A percentile compares a stretch with the other conserved stretches of the same genome.
Evolutionary conservation across 2,888 invertebrate genomes (phyloP).

Genomic region (Mimas tiliae): DNA sequence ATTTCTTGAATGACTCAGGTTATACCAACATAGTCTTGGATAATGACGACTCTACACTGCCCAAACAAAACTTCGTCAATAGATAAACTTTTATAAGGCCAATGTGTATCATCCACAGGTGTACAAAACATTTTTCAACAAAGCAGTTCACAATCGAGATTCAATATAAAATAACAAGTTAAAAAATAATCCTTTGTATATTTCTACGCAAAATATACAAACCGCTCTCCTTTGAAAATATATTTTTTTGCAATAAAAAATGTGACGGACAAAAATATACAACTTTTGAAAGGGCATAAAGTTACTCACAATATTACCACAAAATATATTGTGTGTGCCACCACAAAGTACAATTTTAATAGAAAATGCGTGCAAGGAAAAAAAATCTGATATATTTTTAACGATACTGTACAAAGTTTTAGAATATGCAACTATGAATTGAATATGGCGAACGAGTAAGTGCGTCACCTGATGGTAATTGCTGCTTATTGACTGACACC

Average conservation of each 20-base stretch:
- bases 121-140: neutral
- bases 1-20: too few relatives aligned
- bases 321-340: neutral
- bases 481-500: too few relatives aligned
- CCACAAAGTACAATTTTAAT: neutral
- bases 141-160: neutral
- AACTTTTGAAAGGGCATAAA: neutral
- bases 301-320: neutral
- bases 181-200: neutral
- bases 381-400: neutral
- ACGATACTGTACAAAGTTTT: neutral
- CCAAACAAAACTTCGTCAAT: too few relatives aligned
- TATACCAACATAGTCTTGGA: too few relatives aligned
- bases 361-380: neutral
- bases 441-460: neutral
- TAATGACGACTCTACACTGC: too few relatives aligned
- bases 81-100: too few relatives aligned
- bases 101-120: too few relatives aligned
- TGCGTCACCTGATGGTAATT: too few relatives aligned
- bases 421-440: conserved; percentile 8
- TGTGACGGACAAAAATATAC: neutral
- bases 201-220: neutral
- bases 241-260: neutral
- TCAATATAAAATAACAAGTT: neutral
- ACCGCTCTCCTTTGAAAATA: neutral